These are phyloP conservation scores for Zeugodacus cucurbitae DNA, from an alignment of 1,140 invertebrate species.

Conservation along the genomic window DNA sequence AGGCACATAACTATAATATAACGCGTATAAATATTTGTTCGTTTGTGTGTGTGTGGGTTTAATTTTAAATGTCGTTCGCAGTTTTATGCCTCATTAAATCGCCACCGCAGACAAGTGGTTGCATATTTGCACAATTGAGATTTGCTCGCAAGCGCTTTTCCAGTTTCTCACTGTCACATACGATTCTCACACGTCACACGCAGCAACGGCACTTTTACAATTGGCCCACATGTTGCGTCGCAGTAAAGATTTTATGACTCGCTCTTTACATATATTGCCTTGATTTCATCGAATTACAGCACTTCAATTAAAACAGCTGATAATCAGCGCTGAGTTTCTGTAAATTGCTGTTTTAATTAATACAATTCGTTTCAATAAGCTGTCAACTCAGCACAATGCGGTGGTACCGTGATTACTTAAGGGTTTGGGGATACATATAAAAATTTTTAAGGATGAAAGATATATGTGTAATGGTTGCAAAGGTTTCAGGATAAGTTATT, in stretches of 20 bases:
- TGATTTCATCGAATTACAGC: not conserved
- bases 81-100: slow-evolving; percentile 33
- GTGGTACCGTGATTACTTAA: no score
- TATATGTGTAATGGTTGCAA: no score
- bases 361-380: not conserved
- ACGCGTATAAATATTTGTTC: not conserved
- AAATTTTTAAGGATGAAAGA: no score
- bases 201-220: not conserved
- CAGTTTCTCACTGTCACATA: not conserved
- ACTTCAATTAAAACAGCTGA: not conserved
- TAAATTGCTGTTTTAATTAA: not conserved
- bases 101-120: slow-evolving; percentile 7
- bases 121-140: not conserved
- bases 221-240: not conserved
- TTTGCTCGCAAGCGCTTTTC: not conserved
- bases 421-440: no score
- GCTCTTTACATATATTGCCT: not conserved
- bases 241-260: slow-evolving; percentile 12
- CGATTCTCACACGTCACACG: not conserved
- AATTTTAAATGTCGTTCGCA: slow-evolving; percentile 16
- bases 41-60: not conserved
- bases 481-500: no score
- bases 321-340: not conserved
- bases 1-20: not conserved
- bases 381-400: not conserved